These are phyloP conservation scores for Ichneumoninae sp. DNA, from an alignment of 2,888 invertebrate genomes.

Conservation along the genomic window DNA sequence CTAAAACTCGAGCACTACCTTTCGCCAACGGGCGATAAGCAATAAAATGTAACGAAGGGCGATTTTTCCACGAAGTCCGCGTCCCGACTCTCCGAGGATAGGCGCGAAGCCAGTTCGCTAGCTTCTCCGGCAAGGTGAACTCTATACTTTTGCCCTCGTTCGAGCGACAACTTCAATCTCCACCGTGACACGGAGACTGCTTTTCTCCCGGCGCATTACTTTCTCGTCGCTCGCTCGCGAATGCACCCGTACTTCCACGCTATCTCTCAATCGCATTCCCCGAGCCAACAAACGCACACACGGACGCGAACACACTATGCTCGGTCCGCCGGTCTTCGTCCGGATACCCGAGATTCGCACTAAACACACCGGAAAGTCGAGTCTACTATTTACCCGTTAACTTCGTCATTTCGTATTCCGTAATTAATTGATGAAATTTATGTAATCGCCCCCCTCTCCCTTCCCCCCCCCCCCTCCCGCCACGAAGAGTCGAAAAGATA, in stretches of 20 bases:
- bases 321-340: background rate
- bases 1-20: slow-evolving; percentile 40
- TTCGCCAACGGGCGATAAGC: slow-evolving; percentile 9
- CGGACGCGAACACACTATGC: background rate
- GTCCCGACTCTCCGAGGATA: background rate
- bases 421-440: slow-evolving; percentile 22
- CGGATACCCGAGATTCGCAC: background rate
- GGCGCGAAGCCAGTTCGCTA: background rate
- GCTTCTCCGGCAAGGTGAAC: background rate
- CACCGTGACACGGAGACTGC: slow-evolving; percentile 52
- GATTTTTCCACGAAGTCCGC: background rate
- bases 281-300: background rate
- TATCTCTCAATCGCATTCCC: slow-evolving; percentile 56
- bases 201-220: slow-evolving; percentile 57
- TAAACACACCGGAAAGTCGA: slow-evolving; percentile 3
- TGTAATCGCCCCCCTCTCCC: background rate
- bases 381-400: background rate
- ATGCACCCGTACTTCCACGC: slow-evolving; percentile 9
- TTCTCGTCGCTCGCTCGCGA: slow-evolving; percentile 48
- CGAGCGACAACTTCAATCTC: slow-evolving; percentile 55
- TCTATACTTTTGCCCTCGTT: slow-evolving; percentile 46
- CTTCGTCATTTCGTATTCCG: background rate
- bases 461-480: background rate
- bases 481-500: background rate
- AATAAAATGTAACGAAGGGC: slow-evolving; percentile 25